A percentile compares a stretch with the other conserved stretches of the same genome.
Evolutionary conservation across 1,140 invertebrate genomes (phyloP).

Genomic region (Drosophila kepulauana): DNA sequence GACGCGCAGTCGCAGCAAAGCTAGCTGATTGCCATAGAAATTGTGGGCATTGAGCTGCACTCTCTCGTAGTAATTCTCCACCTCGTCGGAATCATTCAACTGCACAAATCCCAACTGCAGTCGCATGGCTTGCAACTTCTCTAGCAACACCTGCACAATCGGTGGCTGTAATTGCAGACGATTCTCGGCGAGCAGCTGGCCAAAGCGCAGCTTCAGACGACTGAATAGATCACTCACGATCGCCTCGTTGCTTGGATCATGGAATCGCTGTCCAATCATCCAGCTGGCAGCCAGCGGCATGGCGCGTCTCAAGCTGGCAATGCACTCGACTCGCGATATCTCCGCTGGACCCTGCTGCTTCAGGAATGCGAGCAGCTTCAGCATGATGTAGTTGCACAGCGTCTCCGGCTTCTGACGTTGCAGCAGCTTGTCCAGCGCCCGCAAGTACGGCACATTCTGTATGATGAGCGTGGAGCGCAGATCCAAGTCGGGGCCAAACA

Average conservation of each 20-base stretch:
- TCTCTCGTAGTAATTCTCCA: slow-evolving; percentile 59
- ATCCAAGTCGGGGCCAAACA: slow-evolving; percentile 47
- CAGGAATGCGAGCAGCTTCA: slow-evolving; percentile 66
- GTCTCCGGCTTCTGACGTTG: slow-evolving; percentile 53
- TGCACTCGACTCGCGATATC: slow-evolving; percentile 70
- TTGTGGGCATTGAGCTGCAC: slow-evolving; percentile 62
- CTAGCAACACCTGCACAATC: slow-evolving; percentile 58
- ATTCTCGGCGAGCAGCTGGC: slow-evolving; percentile 64
- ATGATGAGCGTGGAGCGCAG: slow-evolving; percentile 68
- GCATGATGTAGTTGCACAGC: slow-evolving; percentile 78
- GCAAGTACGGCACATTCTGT: slow-evolving; percentile 74
- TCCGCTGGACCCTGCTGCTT: slow-evolving; percentile 73
- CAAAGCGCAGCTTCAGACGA: slow-evolving; percentile 59
- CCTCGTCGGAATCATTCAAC: slow-evolving; percentile 48
- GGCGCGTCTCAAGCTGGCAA: slow-evolving; percentile 68
- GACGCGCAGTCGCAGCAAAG: slow-evolving; percentile 61
- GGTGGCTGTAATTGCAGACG: slow-evolving; percentile 60
- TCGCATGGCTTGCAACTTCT: slow-evolving; percentile 65
- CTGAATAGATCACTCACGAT: slow-evolving; percentile 47
- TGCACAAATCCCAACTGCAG: slow-evolving; percentile 67
- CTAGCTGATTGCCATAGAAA: slow-evolving; percentile 76
- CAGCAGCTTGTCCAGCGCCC: slow-evolving; percentile 59
- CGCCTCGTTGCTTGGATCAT: slow-evolving; percentile 33
- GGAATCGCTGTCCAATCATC: slow-evolving; percentile 66
- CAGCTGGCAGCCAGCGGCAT: slow-evolving; percentile 78